These are phyloP conservation scores for Drosophila incognita DNA, from an alignment of 2,888 invertebrate genomes.

Conservation along the genomic window DNA sequence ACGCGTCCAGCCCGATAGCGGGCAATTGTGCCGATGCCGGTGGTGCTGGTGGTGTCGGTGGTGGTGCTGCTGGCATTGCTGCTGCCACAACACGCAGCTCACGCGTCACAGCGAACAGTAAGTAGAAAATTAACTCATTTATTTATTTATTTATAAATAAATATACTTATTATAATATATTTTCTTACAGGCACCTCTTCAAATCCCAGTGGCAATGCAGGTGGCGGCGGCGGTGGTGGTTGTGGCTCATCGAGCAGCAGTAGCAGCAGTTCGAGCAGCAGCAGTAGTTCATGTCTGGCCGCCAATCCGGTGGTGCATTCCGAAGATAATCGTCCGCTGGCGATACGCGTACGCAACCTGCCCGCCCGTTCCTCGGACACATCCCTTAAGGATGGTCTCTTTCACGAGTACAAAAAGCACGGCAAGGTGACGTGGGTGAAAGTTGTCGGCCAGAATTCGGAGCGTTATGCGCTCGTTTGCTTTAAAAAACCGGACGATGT, in stretches of 20 bases:
- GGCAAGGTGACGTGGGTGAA: constrained; percentile 98
- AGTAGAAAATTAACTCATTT: constrained; percentile 32
- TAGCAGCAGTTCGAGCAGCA: constrained; percentile 74
- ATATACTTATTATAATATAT: background rate
- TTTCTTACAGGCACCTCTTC: constrained; percentile 68
- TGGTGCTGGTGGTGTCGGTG: constrained; percentile 55
- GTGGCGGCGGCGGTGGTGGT: constrained; percentile 68
- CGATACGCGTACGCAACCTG: constrained; percentile 95
- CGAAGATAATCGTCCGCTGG: constrained; percentile 90
- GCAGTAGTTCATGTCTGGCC: constrained; percentile 74
- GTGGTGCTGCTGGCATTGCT: constrained; percentile 25
- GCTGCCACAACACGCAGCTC: constrained; percentile 64
- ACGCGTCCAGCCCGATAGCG: constrained; percentile 84
- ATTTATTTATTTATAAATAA: background rate
- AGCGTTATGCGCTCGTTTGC: constrained; percentile 96
- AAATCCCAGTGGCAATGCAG: constrained; percentile 81
- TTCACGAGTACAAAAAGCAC: constrained; percentile 99
- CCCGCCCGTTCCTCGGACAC: constrained; percentile 96
- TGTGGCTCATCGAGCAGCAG: constrained; percentile 75
- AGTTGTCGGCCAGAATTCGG: constrained; percentile 95
- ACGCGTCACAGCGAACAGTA: constrained; percentile 85
- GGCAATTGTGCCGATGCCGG: constrained; percentile 81
- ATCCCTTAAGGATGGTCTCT: constrained; percentile 97
- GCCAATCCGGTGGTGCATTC: constrained; percentile 85
- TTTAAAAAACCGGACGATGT: constrained; percentile 99